Conservation (phyloP, 92 coral and sea anemone species). For the Palythoa caribaeorum region DNA sequence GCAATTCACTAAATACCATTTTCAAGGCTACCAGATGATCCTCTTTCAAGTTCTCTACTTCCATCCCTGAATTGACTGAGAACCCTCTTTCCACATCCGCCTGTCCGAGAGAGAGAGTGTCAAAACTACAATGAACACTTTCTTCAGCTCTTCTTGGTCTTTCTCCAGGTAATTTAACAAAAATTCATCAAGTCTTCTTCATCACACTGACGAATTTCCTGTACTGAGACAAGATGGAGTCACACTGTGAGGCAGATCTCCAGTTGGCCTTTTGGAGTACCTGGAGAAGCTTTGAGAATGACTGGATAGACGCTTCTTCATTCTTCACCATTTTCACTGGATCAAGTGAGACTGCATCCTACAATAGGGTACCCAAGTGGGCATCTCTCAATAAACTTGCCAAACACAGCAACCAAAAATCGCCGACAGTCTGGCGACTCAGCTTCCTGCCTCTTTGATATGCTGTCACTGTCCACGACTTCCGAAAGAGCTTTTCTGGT, state of each 20-base stretch:
- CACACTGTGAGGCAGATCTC: conserved; percentile 6
- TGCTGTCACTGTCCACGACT: conserved; percentile 6
- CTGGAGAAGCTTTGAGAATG: conserved; percentile 29
- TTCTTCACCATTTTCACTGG: conserved; percentile 34
- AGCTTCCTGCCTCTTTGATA: conserved; percentile 26
- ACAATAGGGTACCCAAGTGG: conserved; percentile 34
- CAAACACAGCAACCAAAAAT: conserved; percentile 30
- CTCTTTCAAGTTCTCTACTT: conserved; percentile 32
- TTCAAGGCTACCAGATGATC: conserved; percentile 59
- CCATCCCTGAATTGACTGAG: not conserved
- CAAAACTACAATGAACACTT: conserved; percentile 10
- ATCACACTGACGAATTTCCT: conserved; percentile 2
- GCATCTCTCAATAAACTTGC: conserved; percentile 37
- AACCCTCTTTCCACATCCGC: conserved; percentile 25
- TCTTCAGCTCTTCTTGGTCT: conserved; percentile 37
- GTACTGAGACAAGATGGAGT: conserved; percentile 31
- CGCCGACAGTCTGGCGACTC: conserved; percentile 14
- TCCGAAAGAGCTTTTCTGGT: conserved; percentile 38
- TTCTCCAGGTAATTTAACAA: conserved; percentile 8
- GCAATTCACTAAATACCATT: conserved; percentile 34
- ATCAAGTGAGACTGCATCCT: conserved; percentile 33
- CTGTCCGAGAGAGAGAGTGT: conserved; percentile 34
- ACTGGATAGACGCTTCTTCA: conserved; percentile 34
- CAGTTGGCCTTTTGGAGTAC: conserved; percentile 38
- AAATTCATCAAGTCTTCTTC: conserved; percentile 38